phyloP scores from a whole-genome alignment of 2,888 invertebrate species.

The Tachina grossa region DNA sequence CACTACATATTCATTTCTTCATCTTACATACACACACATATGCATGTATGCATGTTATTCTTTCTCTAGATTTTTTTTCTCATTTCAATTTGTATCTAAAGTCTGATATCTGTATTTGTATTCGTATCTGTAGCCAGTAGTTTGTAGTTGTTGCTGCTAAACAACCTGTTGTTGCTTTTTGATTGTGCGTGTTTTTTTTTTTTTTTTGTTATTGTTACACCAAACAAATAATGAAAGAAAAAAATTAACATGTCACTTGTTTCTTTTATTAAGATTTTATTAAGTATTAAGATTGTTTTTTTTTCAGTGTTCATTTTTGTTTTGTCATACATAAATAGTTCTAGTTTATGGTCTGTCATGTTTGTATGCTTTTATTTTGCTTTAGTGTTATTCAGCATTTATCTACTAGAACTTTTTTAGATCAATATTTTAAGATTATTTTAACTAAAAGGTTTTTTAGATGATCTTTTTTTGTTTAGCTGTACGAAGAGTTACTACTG shows the following conservation, averaged over 20 bases:
- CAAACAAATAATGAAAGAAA: slow-evolving; percentile 38
- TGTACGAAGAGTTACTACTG: slow-evolving; percentile 32
- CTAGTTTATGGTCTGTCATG: slow-evolving; percentile 10
- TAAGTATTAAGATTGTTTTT: slow-evolving; percentile 20
- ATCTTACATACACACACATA: background rate
- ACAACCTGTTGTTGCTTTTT: slow-evolving; percentile 64
- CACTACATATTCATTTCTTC: slow-evolving; percentile 28
- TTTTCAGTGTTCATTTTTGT: slow-evolving; percentile 21
- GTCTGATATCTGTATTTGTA: slow-evolving; percentile 32
- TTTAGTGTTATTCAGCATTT: background rate
- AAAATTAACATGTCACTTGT: slow-evolving; percentile 68
- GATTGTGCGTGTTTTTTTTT: slow-evolving; percentile 60
- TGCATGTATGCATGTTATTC: slow-evolving; percentile 1
- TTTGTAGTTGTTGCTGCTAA: slow-evolving; percentile 60
- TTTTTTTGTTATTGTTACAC: slow-evolving; percentile 50
- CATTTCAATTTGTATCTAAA: slow-evolving; percentile 18
- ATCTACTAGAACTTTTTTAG: slow-evolving; percentile 15
- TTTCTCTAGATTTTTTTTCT: slow-evolving; percentile 26
- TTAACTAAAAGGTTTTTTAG: slow-evolving; percentile 15
- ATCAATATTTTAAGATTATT: slow-evolving; percentile 67
- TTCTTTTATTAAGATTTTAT: slow-evolving; percentile 62
- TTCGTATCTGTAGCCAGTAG: slow-evolving; percentile 4
- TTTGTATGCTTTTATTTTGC: slow-evolving; percentile 5
- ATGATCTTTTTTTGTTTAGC: slow-evolving; percentile 57
- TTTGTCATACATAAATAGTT: slow-evolving; percentile 6